These are phyloP conservation scores for Erythrolamprus reginae DNA, from an alignment of 2,113 vertebrate genomes.

Conservation along the genomic window DNA sequence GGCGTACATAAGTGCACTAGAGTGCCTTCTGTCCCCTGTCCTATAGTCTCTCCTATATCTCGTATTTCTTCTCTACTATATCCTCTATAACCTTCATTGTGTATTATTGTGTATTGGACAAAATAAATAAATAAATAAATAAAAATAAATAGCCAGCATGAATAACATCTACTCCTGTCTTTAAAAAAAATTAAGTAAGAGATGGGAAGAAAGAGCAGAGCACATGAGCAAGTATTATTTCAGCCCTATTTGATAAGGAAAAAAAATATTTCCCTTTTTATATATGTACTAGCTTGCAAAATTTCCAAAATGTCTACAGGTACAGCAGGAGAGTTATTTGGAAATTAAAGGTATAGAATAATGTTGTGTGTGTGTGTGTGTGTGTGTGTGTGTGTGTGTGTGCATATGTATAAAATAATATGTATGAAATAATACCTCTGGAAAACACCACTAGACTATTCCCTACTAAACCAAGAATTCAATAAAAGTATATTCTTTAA, in stretches of 20 bases:
- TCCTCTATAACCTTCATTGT: too few relatives aligned
- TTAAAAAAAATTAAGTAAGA: not conserved
- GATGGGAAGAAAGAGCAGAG: not conserved
- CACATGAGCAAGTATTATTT: not conserved
- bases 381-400: too few relatives aligned
- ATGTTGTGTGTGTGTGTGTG: too few relatives aligned
- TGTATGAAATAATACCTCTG: not conserved
- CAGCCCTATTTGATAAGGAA: not conserved
- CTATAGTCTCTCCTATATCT: too few relatives aligned
- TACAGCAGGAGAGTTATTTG: not conserved
- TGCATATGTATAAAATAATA: not conserved
- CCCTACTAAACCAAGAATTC: not conserved
- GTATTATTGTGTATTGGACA: too few relatives aligned
- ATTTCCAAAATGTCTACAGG: not conserved
- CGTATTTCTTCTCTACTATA: too few relatives aligned
- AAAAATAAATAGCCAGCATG: slow-evolving; percentile 7
- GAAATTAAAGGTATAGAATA: not conserved
- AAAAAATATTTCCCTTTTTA: not conserved
- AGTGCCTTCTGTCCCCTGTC: too few relatives aligned
- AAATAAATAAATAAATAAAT: too few relatives aligned
- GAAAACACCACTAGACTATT: not conserved
- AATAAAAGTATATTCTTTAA: not conserved
- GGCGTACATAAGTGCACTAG: too few relatives aligned
- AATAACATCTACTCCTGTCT: slow-evolving; percentile 17
- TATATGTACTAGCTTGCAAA: not conserved